A percentile compares a stretch with the other conserved stretches of the same genome.
Evolutionary conservation across 2,113 vertebrate genomes (phyloP).

Genomic region (Dicaeum eximium): DNA sequence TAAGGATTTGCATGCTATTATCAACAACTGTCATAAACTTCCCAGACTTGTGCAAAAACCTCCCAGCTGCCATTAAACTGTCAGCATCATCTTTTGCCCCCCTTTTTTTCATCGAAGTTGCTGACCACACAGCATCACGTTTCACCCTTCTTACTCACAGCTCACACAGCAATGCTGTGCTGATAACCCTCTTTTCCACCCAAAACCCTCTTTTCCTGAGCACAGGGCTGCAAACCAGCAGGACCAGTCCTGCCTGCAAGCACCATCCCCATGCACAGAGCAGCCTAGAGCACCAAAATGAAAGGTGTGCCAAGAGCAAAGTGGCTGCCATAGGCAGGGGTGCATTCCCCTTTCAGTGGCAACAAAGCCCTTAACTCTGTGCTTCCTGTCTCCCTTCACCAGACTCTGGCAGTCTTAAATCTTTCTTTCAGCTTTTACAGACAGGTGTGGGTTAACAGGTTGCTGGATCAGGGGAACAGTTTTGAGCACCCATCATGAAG

Average conservation of each 20-base stretch:
- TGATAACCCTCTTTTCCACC: not conserved
- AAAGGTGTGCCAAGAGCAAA: accelerated
- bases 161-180: not conserved
- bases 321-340: accelerated
- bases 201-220: not conserved
- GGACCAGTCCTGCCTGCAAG: not conserved
- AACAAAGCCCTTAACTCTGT: not conserved
- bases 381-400: not conserved
- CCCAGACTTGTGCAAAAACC: not conserved
- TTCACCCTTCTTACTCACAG: not conserved
- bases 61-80: not conserved
- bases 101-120: not conserved
- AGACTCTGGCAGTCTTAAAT: not conserved
- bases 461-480: accelerated
- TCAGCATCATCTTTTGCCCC: not conserved
- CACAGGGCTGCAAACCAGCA: not conserved
- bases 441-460: not conserved
- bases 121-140: accelerated
- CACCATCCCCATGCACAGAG: not conserved
- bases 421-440: not conserved
- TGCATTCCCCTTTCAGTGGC: not conserved
- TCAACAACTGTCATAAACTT: conserved; percentile 8
- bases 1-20: conserved; percentile 30
- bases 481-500: not conserved
- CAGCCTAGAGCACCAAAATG: not conserved